Evolutionary conservation across 2,888 invertebrate species (phyloP).

Genomic region (Furcula furcula): DNA sequence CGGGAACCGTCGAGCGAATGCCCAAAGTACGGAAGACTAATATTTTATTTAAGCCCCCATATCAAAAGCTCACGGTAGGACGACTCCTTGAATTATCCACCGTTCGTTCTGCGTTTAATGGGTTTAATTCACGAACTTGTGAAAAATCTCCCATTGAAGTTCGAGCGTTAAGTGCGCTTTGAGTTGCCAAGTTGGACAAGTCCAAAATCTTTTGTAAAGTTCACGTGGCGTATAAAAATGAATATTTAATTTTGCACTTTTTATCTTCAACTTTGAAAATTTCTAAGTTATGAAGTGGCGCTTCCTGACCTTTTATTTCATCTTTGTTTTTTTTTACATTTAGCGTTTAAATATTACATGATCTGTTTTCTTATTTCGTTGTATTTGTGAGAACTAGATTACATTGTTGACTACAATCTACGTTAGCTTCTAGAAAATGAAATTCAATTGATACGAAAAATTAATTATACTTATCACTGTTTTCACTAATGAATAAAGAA

Average conservation of each 20-base stretch:
- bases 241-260: not conserved
- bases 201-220: slow-evolving; percentile 1
- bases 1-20: slow-evolving; percentile 16
- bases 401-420: too few species aligned
- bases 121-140: slow-evolving; percentile 61
- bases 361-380: too few species aligned
- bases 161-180: slow-evolving; percentile 39
- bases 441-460: too few species aligned
- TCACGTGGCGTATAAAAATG: not conserved
- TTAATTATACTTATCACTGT: too few species aligned
- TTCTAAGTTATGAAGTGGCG: too few species aligned
- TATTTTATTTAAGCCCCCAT: slow-evolving; percentile 61
- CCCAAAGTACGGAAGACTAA: slow-evolving; percentile 31
- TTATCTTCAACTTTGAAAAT: too few species aligned
- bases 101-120: slow-evolving; percentile 57
- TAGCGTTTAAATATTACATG: too few species aligned
- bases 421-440: too few species aligned
- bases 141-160: slow-evolving; percentile 57
- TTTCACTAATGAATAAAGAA: too few species aligned
- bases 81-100: slow-evolving; percentile 52
- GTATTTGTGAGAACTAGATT: not conserved
- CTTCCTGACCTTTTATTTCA: too few species aligned
- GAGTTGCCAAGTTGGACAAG: not conserved
- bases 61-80: slow-evolving; percentile 42
- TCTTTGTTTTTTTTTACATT: too few species aligned